Conservation (phyloP, 2,888 invertebrate genomes). For the Brenthis hecate region DNA sequence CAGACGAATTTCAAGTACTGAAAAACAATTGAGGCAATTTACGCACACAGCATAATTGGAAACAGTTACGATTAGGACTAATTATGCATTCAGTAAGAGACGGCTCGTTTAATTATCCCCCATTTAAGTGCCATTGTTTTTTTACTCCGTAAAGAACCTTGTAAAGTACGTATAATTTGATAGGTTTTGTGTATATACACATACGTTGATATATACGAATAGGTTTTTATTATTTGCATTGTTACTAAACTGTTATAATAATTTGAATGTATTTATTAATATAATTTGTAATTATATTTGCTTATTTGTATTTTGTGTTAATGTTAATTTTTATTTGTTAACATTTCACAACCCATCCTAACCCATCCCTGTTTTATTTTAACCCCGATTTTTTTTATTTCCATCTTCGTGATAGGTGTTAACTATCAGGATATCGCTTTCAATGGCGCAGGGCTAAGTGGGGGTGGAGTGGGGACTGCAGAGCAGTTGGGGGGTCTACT, state of each 20-base stretch:
- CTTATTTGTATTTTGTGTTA: constrained; percentile 22
- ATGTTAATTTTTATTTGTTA: constrained; percentile 29
- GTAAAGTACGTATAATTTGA: not conserved
- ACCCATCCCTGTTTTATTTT: constrained; percentile 23
- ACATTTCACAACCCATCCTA: not conserved
- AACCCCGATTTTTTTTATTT: constrained; percentile 40
- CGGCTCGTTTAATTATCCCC: constrained; percentile 43
- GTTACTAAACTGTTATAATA: not conserved
- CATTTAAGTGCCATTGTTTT: constrained; percentile 29
- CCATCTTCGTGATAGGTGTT: constrained; percentile 61
- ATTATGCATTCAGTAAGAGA: constrained; percentile 48
- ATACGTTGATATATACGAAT: too few species aligned
- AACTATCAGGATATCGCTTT: constrained; percentile 81
- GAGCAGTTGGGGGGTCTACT: constrained; percentile 94
- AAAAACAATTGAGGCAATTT: constrained; percentile 44
- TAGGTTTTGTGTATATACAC: not conserved
- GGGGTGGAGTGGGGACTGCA: constrained; percentile 79
- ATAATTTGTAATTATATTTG: constrained; percentile 9
- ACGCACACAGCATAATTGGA: constrained; percentile 43
- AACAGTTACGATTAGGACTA: constrained; percentile 44
- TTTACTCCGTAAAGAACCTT: not conserved
- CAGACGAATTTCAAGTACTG: constrained; percentile 30
- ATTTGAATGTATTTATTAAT: constrained; percentile 1
- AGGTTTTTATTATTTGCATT: too few species aligned
- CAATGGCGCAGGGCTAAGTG: constrained; percentile 78